Evolutionary conservation across 2,797 vertebrate genomes (phyloP), one percentile per base, ranked within the genome.

Genomic region (Podargus strigoides): DNA sequence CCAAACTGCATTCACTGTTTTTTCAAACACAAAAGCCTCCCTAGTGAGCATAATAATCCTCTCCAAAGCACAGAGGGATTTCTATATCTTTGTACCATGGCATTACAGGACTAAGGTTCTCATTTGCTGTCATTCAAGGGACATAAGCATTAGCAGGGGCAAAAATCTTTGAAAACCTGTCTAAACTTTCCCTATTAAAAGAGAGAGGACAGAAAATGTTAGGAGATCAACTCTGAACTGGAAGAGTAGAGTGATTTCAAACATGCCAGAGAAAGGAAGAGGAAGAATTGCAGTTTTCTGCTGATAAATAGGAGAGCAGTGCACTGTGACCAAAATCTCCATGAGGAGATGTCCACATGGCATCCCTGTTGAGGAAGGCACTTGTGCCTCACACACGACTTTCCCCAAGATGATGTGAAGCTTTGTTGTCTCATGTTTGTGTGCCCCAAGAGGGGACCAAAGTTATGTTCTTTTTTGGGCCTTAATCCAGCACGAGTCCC

Each of bases 311-410:
- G 23, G 18, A 89, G 42, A 73, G 4, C 7, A 66, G 15, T 37
- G 24, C 19, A 23, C 27, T 0, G 0, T 59, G 83, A 30, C 55
- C 3, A 0, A 44, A 69, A 9, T 2, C 11, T 52, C 8, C n/a
- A 37, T 32, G 12, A 18, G 28, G 9, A 66, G 52, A 55, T 32
- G 26, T 60, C 23, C 27, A 17, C 17, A 1, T 6, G 9, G 9
- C 46, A 50, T 9, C 12, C 24, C 12, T 76, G 52, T 15, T 1
- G 3, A 62, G 50, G 46, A 80, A 56, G 18, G 20, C 28, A n/a
- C 17, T 28, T 39, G 14, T n/a, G 49, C 36, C 17, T 50, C 39
- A 19, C 49, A 17, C 10, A 30, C 0, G 4, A 8, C 22, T 30
- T 74, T 66, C 26, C 39, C 21, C 26, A 77, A 50, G 8, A 16